Evolutionary conservation across 2,888 invertebrate genomes (phyloP), one percentile per base, ranked within the genome.

Genomic region (Eilema depressum): DNA sequence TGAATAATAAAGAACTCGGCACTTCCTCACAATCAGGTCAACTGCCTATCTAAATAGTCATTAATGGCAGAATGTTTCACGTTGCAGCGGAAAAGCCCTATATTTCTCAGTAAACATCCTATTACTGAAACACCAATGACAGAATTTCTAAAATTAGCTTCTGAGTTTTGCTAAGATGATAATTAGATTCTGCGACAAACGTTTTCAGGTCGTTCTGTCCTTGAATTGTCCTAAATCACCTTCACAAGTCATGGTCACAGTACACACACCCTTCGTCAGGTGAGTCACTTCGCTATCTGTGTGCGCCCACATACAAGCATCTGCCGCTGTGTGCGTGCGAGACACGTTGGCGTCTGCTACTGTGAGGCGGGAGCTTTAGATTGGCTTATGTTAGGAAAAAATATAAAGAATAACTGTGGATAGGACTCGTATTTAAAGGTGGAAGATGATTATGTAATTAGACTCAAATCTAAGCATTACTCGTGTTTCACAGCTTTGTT

Each of bases 201-300:
- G 12, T 23, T 47, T 37, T 53, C 3, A 56, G 23, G 26, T 59
- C 37, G 33, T 20, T 71, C 23, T 23, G 11, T 65, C 68, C 53
- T 64, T 23, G 61, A 0, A 62, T 20, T 74, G 33, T 83, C 82
- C 75, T 30, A 3, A 17, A n/a, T 76, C 83, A 79, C 85, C 85
- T 85, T 68, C 78, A 63, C 1, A 28, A 7, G n/a, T 5, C 68
- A 71, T 92, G 88, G 92, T 79, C 82, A 82, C 86, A 80, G 64
- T 78, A 87, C 84, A 86, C 79, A 85, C 92, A 91, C 93, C 92
- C 93, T 88, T 83, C 84, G 85, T 87, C 93, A 93, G 94, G 93
- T 94, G 94, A 94, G 91, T 93, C 93, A 93, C 88, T 85, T 86
- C 83, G 82, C 86, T 91, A 89, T 92, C 90, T 91, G 85, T 84